Conservation (phyloP, 2,113 vertebrate species). For the Scolopax mira region DNA sequence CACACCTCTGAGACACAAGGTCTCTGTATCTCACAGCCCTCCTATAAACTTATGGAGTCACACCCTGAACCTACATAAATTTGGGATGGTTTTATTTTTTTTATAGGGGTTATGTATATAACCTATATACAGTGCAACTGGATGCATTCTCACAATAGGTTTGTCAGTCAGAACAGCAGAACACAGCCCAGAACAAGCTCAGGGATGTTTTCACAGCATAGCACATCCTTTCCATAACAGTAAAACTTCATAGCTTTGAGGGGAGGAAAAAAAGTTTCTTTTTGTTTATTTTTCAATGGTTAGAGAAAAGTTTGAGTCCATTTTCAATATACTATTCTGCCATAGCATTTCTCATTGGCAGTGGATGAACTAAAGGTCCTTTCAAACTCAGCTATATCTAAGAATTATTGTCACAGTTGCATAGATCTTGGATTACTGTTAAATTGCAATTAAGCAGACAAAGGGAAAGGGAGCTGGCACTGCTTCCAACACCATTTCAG, state of each 20-base stretch:
- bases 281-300: not conserved
- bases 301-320: conserved; percentile 3
- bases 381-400: conserved; percentile 30
- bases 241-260: not conserved
- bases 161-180: not conserved
- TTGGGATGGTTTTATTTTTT: not conserved
- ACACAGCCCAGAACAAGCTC: not conserved
- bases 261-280: not conserved
- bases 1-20: not conserved
- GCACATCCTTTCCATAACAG: not conserved
- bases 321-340: not conserved
- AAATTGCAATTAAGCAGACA: conserved; percentile 64
- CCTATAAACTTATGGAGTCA: not conserved
- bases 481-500: conserved; percentile 19
- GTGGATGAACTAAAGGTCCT: conserved; percentile 5
- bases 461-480: conserved; percentile 41
- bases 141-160: not conserved
- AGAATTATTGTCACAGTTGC: conserved; percentile 44
- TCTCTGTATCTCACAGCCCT: not conserved
- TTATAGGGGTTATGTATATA: not conserved
- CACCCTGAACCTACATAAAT: not conserved
- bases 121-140: not conserved
- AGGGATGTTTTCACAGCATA: not conserved
- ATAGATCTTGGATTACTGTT: conserved; percentile 56
- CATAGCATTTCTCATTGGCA: conserved; percentile 17